Evolutionary conservation across 2,113 vertebrate genomes (phyloP).

Genomic region (Morone chrysops): DNA sequence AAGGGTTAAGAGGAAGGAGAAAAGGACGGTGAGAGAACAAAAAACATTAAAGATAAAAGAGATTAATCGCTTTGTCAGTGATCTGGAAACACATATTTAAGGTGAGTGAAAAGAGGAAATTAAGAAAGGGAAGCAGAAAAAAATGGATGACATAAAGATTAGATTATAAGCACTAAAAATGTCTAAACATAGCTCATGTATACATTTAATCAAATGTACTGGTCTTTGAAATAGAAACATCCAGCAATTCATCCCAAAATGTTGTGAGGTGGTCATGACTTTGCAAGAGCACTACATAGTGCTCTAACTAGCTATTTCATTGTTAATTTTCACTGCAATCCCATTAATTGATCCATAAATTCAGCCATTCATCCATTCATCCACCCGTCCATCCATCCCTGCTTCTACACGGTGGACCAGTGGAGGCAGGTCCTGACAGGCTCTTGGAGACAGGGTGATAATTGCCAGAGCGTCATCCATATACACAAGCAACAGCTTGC

Average conservation of each 20-base stretch:
- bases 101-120: conserved; percentile 8
- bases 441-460: conserved; percentile 89
- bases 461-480: conserved; percentile 95
- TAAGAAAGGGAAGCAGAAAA: neutral
- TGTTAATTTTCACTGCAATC: neutral
- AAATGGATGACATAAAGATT: neutral
- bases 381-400: conserved; percentile 14
- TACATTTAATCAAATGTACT: neutral
- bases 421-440: conserved; percentile 90
- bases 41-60: neutral
- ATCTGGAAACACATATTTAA: neutral
- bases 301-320: neutral
- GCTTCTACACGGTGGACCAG: conserved; percentile 50
- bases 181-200: too few species aligned
- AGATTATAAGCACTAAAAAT: too few species aligned
- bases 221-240: neutral
- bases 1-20: neutral
- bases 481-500: conserved; percentile 90
- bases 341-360: neutral
- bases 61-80: conserved; percentile 4
- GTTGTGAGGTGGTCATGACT: neutral
- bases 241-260: neutral
- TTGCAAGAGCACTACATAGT: neutral
- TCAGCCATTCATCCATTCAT: conserved; percentile 10
- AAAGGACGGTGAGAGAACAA: neutral